Evolutionary conservation across 1,140 invertebrate species (phyloP).

Genomic region (Sitobion miscanthi): DNA sequence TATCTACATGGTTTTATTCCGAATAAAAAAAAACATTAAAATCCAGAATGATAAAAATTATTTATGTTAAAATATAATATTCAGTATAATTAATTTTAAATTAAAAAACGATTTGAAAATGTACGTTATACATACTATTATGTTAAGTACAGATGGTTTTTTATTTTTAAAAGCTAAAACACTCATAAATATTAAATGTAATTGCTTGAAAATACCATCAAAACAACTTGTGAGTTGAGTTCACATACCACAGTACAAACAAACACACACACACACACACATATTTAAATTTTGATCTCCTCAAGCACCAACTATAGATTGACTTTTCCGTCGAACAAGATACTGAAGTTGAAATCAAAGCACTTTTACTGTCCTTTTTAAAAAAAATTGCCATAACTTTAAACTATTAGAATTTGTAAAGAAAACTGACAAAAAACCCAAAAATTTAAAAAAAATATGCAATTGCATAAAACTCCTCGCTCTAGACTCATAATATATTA

Average conservation of each 20-base stretch:
- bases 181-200: neutral
- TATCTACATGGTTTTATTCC: neutral
- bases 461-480: too few relatives aligned
- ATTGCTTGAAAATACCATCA: neutral
- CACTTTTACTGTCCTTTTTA: too few relatives aligned
- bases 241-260: too few relatives aligned
- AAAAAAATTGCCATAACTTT: too few relatives aligned
- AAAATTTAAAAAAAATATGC: neutral
- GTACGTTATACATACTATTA: neutral
- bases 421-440: too few relatives aligned
- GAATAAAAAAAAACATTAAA: neutral
- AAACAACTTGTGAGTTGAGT: neutral
- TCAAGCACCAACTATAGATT: too few relatives aligned
- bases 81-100: neutral
- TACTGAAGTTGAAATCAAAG: too few relatives aligned
- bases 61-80: neutral
- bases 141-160: neutral
- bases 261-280: too few relatives aligned
- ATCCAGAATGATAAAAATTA: neutral
- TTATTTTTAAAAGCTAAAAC: neutral
- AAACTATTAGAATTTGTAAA: too few relatives aligned
- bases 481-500: too few relatives aligned
- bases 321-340: too few relatives aligned
- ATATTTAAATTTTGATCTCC: too few relatives aligned
- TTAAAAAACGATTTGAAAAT: neutral